These are phyloP conservation scores for Paralichthys olivaceus DNA, from an alignment of 2,113 vertebrate genomes.

Conservation along the genomic window DNA sequence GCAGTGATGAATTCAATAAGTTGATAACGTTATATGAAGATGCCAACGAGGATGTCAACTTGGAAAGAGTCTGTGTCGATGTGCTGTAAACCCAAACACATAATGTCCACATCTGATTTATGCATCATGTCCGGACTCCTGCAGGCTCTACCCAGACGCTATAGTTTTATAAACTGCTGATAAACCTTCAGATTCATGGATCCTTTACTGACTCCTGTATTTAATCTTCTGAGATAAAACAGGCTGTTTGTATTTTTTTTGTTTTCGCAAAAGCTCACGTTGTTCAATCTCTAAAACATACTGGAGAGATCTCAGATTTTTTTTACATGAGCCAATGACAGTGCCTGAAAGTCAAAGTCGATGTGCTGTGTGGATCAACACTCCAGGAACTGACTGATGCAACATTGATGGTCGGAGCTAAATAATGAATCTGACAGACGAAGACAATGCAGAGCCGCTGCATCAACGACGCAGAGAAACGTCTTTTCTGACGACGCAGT, in stretches of 20 bases:
- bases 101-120: too few species aligned
- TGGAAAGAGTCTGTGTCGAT: too few species aligned
- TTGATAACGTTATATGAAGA: too few species aligned
- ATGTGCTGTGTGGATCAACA: constrained; percentile 26
- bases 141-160: too few species aligned
- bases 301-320: background rate
- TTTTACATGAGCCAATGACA: constrained; percentile 5
- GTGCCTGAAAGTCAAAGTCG: constrained; percentile 44
- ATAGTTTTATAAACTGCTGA: too few species aligned
- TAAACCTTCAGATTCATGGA: background rate
- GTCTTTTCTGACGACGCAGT: background rate
- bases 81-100: too few species aligned
- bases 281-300: background rate
- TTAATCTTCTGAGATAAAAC: background rate
- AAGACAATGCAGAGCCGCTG: constrained; percentile 36
- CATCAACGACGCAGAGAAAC: background rate
- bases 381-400: constrained; percentile 42
- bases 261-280: constrained; percentile 2
- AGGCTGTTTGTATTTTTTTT: background rate
- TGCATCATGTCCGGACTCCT: too few species aligned
- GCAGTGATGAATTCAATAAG: too few species aligned
- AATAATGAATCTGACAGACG: constrained; percentile 66
- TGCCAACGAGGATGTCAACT: too few species aligned
- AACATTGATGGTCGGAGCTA: constrained; percentile 58
- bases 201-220: too few species aligned